Percentiles rank a stretch among this genome's conserved stretches.
Conservation (phyloP, 2,888 invertebrate species). For the Drosophila algonquin region DNA sequence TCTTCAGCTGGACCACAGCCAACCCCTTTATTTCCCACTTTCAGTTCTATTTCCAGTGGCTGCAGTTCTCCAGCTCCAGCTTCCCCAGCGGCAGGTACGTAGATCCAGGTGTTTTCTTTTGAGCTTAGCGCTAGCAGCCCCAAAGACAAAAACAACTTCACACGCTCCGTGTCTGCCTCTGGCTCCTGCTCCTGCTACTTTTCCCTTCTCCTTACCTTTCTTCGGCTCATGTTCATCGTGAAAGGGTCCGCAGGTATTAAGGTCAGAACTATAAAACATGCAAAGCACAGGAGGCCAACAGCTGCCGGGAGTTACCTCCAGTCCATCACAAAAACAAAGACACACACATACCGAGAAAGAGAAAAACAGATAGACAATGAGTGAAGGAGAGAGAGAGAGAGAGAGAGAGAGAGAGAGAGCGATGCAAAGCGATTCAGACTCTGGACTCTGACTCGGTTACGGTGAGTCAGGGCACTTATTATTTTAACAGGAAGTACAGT, state of each 20-base stretch:
- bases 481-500: slow-evolving; percentile 52
- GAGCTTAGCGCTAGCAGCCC: slow-evolving; percentile 52
- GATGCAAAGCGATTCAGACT: background rate
- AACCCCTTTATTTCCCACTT: background rate
- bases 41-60: background rate
- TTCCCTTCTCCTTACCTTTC: background rate
- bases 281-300: slow-evolving; percentile 57
- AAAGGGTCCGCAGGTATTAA: slow-evolving; percentile 62
- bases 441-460: background rate
- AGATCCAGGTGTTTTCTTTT: slow-evolving; percentile 45
- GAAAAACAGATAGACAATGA: background rate
- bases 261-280: slow-evolving; percentile 75
- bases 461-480: slow-evolving; percentile 25
- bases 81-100: background rate
- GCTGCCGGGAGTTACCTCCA: slow-evolving; percentile 43
- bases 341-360: slow-evolving; percentile 18
- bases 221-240: slow-evolving; percentile 13
- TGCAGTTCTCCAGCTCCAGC: background rate
- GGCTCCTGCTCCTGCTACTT: background rate
- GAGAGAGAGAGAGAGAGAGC: background rate
- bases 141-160: slow-evolving; percentile 71
- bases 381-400: background rate
- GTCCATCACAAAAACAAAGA: slow-evolving; percentile 64
- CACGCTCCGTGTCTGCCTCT: slow-evolving; percentile 40
- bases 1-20: background rate